Evolutionary conservation across 2,113 vertebrate species (phyloP), one percentile per base, ranked within the genome.

Genomic region (Pseudorectes ferrugineus): DNA sequence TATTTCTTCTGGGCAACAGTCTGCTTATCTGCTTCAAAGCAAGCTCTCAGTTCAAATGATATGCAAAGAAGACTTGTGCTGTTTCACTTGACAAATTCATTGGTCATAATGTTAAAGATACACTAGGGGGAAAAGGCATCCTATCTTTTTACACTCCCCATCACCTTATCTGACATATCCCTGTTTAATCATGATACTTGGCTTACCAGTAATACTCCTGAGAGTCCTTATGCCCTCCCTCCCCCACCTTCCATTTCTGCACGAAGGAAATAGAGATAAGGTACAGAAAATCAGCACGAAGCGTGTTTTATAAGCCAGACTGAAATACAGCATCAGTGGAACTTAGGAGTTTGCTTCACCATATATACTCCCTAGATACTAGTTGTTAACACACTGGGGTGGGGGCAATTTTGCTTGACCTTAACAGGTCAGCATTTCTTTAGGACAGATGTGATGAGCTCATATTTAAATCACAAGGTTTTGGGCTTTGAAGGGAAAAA

Each of bases 61-160:
- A 97, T 94, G 95, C 95, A 96, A 96, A 97, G 94, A 96, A 8
- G 81, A 85, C 89, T 84, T 81, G 67, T 40, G 79, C 89, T 88
- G 88, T 95, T 96, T 94, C 93, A 95, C 95, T 91, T 97, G 97
- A 98, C 92, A 98, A 98, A 97, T 96, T 83, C 85, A 87, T 72
- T 81, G 96, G 97, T 97, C 97, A 96, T 88, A 98, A 97, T 96
- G 95, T 96, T 96, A 97, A 96, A 98, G 93, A 97, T 81, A 97
- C 92, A 96, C 58, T 26, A 33, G 66, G 74, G 84, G 74, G 22
- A 88, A 95, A 92, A 96, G 65, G 65, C 80, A 96, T 75, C 83
- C 4, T 97, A 97, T 98, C 93, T 97, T 95, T 94, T 91, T 93
- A 93, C 92, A 95, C 93, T 97, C 94, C 85, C 91, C 92, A 91